phyloP scores from a whole-genome alignment of 2,797 vertebrate species.

The Arnoldichthys spilopterus region DNA sequence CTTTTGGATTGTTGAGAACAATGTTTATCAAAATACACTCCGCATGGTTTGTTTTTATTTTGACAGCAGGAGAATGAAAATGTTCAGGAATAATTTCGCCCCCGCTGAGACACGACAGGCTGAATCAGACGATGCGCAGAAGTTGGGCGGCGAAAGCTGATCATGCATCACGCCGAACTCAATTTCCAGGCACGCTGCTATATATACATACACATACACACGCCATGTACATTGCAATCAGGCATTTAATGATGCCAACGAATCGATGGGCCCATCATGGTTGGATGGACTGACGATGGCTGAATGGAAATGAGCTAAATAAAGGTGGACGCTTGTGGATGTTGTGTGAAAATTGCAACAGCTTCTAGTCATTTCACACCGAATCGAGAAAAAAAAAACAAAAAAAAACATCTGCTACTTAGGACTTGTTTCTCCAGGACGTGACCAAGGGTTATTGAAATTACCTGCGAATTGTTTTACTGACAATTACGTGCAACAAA shows the following conservation, averaged over 20 bases:
- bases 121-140: background rate
- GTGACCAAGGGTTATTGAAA: slow-evolving; percentile 57
- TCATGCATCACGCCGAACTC: background rate
- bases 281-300: slow-evolving; percentile 19
- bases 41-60: slow-evolving; percentile 62
- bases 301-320: slow-evolving; percentile 25
- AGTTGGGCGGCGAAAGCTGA: background rate
- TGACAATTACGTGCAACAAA: slow-evolving; percentile 52
- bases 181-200: background rate
- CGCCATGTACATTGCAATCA: background rate
- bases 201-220: background rate
- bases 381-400: slow-evolving; percentile 53
- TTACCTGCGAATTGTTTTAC: slow-evolving; percentile 57
- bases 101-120: slow-evolving; percentile 17
- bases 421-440: slow-evolving; percentile 35
- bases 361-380: slow-evolving; percentile 52
- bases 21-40: slow-evolving; percentile 67
- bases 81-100: slow-evolving; percentile 18
- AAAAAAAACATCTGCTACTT: slow-evolving; percentile 55
- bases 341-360: slow-evolving; percentile 41
- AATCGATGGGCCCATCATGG: background rate
- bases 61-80: slow-evolving; percentile 26
- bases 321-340: slow-evolving; percentile 25
- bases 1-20: slow-evolving; percentile 69
- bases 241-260: background rate